Base-by-base conservation (phyloP, 2,113 vertebrate species). In the Taurulus bubalis region DNA sequence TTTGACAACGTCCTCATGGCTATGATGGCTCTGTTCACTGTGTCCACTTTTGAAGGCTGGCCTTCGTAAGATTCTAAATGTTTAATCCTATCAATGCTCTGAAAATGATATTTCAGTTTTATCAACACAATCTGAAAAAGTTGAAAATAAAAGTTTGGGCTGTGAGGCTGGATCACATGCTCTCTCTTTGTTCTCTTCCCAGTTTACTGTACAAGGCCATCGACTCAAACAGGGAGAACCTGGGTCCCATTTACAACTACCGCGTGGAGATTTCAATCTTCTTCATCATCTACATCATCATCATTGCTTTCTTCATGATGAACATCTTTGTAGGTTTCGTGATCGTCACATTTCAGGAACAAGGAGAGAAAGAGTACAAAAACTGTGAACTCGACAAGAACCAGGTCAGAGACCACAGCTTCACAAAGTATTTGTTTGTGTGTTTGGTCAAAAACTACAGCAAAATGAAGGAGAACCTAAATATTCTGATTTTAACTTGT, bases 281-380 rank as follows among this genome's bases (percentile, higher is more conserved):
- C 90, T 99, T 99, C 93, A 99, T 99, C 94, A 98, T 99, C 94
- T 99, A 99, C 93, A 99, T 99, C 95, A 99, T 99, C 94, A 99
- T 99, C 83, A 98, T 99, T 4, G 98, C 98, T 69, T 99, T 99
- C 94, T 99, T 99, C 90, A 99, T 99, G 98, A 99, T 99, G 98
- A 99, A 99, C 93, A 99, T 99, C 95, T 99, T 99, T 30, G 98
- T 99, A 87, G 98, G 98, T 95, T 99, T 99, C 78, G 98, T 99
- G 85, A 99, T 99, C 76, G 98, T 99, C 87, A 99, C 98, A 0
- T 99, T 99, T 91, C 98, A 99, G 95, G 98, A 99, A 82, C 98
- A 99, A 90, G 98, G 98, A 92, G 98, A 99, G 86, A 98, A 99
- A 88, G 98, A 99, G 87, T 99, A 99, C 92, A 99, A 98, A 96